Evolutionary conservation across 2,888 invertebrate species (phyloP), one percentile per base, ranked within the genome.

Genomic region (Eilema griseolum): DNA sequence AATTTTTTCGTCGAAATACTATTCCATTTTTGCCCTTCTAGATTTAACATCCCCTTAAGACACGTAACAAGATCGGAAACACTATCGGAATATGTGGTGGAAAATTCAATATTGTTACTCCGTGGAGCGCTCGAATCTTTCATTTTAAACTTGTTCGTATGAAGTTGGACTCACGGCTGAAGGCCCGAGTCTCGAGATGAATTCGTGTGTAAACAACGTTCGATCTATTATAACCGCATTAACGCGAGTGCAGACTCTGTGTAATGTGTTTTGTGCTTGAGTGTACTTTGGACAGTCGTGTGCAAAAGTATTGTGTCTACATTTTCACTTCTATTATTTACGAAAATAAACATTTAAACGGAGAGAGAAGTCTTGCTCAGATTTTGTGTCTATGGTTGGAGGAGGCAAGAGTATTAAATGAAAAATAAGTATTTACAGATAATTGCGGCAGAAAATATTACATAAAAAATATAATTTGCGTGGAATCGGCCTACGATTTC

Each of bases 61-160:
- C 46, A 76, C 60, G 66, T 73, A 73, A 71, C 65, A 70, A 68
- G 11, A 77, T 71, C 69, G n/a, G 73, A 76, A 71, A 75, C 23
- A 63, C 37, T 65, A 66, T 71, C 41, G 70, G 67, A 72, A 73
- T 72, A 69, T 74, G 80, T 63, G 81, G 70, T 69, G 64, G 68
- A 71, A 81, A 78, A 80, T 82, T 76, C 74, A 80, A 82, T 81
- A 76, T 70, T 68, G 66, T 82, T 76, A 80, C 74, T 72, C 61
- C 28, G 28, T 78, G 79, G 77, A 66, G 85, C 78, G 84, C 81
- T 85, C 83, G 83, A 90, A 90, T 90, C 90, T 91, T 92, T 92
- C 88, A 89, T 91, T 90, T 91, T 88, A 90, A 92, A 92, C 84
- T 92, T 91, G 85, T 76, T 71, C 88, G 86, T 83, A 81, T 79